Percentiles rank a stretch among this genome's conserved stretches.
Conservation (phyloP, 2,888 invertebrate genomes). For the Thera britannica region DNA sequence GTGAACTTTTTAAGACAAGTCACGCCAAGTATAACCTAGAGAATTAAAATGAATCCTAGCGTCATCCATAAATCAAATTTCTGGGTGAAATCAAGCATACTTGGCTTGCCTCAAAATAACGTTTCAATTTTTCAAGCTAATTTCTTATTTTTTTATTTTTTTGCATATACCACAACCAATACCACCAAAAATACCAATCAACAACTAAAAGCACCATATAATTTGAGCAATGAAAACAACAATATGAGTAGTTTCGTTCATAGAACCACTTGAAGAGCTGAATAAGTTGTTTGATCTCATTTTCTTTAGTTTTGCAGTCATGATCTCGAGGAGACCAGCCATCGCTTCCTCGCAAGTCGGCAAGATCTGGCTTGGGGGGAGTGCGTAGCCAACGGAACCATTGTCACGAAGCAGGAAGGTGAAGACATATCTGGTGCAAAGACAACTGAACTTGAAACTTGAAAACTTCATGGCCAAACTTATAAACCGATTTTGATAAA, state of each 20-base stretch:
- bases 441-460: background rate
- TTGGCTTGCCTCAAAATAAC: no score
- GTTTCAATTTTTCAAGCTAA: no score
- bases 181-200: background rate
- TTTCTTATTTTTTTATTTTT: no score
- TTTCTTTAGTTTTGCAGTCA: constrained; percentile 59
- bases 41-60: no score
- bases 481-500: no score
- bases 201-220: constrained; percentile 6
- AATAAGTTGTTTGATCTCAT: constrained; percentile 47
- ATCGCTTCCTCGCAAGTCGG: constrained; percentile 85
- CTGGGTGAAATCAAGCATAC: no score
- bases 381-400: constrained; percentile 87
- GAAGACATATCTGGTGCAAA: constrained; percentile 59
- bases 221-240: constrained; percentile 17
- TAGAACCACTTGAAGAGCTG: constrained; percentile 10
- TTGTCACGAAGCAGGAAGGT: constrained; percentile 84
- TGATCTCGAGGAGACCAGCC: constrained; percentile 79
- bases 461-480: no score
- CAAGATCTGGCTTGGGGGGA: constrained; percentile 87
- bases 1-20: no score
- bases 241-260: background rate
- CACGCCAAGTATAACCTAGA: no score
- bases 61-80: no score
- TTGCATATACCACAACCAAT: background rate